phyloP scores from a whole-genome alignment of 2,113 vertebrate species.

The Ochotona curzoniae region DNA sequence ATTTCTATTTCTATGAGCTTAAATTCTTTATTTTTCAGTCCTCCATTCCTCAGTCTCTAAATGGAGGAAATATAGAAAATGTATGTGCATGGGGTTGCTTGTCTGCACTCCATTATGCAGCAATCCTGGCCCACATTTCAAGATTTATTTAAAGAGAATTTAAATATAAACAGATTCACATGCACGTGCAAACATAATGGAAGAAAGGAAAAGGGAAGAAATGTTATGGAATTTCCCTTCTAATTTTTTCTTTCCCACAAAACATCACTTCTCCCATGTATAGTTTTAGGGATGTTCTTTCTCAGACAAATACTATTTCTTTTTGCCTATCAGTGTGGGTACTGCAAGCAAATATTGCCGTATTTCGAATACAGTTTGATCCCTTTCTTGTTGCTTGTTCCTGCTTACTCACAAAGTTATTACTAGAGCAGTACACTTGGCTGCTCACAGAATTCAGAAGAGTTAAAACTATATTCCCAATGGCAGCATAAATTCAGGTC shows the following conservation, averaged over 20 bases:
- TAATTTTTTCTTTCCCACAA: slow-evolving; percentile 23
- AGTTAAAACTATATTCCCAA: background rate
- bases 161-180: slow-evolving; percentile 75
- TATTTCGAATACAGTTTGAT: background rate
- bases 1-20: slow-evolving; percentile 58
- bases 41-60: slow-evolving; percentile 69
- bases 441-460: background rate
- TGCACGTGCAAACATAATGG: slow-evolving; percentile 51
- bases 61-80: slow-evolving; percentile 70
- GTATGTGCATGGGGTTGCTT: slow-evolving; percentile 66
- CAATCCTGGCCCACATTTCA: slow-evolving; percentile 71
- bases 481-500: background rate
- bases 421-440: background rate
- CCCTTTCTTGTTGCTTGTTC: slow-evolving; percentile 18
- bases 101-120: slow-evolving; percentile 71
- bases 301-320: slow-evolving; percentile 2
- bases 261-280: background rate
- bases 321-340: background rate
- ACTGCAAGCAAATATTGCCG: slow-evolving; percentile 31
- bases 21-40: slow-evolving; percentile 66
- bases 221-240: slow-evolving; percentile 66
- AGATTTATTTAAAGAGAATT: slow-evolving; percentile 77
- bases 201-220: slow-evolving; percentile 59
- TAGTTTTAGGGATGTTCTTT: background rate
- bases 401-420: slow-evolving; percentile 61